Base-by-base conservation (phyloP, 2,797 vertebrate genomes). In the Karalla daura region DNA sequence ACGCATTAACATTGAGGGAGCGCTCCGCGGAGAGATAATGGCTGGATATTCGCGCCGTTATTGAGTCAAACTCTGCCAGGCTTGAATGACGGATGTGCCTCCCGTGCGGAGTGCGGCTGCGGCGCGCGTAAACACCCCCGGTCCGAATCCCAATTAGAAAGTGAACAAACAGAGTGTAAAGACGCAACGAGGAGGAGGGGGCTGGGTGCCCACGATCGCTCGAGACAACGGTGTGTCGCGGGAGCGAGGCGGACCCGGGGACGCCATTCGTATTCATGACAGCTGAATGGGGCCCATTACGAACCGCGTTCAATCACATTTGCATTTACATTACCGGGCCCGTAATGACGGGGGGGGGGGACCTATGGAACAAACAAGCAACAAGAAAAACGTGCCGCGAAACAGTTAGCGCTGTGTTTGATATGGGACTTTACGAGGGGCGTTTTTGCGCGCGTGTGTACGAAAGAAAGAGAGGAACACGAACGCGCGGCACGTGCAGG, bases 1-100 rank as follows among this genome's bases (percentile, higher is more conserved):
- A 90, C 76, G 81, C 93, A 93, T 94, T 94, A 93, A 90, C 90
- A 88, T 88, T 86, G 92, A 91, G 78, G 74, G 87, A 86, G 82
- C 46, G 12, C 59, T 80, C 81, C 20, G 51, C 60, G 7, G 74
- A 76, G 81, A 77, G 86, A 90, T 93, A 93, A 92, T 87, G 83
- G 86, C 85, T 65, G 88, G 78, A 84, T 89, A 78, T 89, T 86
- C 78, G 73, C 44, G 35, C 60, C 17, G 76, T 85, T 82, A 76
- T 85, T 71, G 82, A 85, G 83, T 86, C 85, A 77, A 87, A 84
- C 76, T 76, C 87, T 49, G 37, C 81, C 86, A 79, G 80, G 84
- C 89, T 85, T 83, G 85, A 88, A 89, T 92, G 90, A 93, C 88
- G 47, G 78, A 93, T 93, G 85, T 55, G 71, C 58, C 51, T 63